Evolutionary conservation across 2,797 vertebrate species (phyloP).

Genomic region (Monodelphis domestica): DNA sequence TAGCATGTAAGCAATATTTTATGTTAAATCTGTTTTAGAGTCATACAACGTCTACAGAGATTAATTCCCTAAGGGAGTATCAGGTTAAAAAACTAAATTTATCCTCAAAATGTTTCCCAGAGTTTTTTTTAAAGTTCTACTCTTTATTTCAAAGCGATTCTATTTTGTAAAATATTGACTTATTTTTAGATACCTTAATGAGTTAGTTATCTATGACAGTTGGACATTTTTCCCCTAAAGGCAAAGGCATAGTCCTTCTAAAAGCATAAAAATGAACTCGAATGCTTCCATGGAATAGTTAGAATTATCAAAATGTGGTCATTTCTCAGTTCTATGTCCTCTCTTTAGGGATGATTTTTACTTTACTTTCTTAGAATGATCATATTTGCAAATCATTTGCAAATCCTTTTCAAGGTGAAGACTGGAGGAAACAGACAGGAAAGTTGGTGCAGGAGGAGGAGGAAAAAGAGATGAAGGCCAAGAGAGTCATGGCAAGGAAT

Average conservation of each 20-base stretch:
- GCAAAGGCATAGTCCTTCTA: neutral
- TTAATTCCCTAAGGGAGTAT: neutral
- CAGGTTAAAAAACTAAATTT: neutral
- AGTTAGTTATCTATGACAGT: neutral
- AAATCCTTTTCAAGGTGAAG: neutral
- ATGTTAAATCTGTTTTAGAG: neutral
- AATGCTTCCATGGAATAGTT: neutral
- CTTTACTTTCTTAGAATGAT: neutral
- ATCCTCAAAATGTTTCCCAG: neutral
- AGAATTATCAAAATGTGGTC: neutral
- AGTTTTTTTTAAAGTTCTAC: neutral
- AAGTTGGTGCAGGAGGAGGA: neutral
- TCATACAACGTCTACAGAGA: neutral
- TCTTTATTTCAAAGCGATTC: neutral
- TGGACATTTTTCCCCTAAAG: neutral
- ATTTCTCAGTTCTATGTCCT: neutral
- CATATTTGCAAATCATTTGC: neutral
- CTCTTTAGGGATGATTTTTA: neutral
- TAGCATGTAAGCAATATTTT: neutral
- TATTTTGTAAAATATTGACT: neutral
- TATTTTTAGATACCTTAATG: neutral
- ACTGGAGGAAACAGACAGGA: neutral
- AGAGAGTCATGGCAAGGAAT: neutral
- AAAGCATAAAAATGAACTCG: neutral
- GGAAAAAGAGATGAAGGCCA: neutral